phyloP scores from a whole-genome alignment of 2,888 invertebrate genomes.

The Cremastobaeus sp. region DNA sequence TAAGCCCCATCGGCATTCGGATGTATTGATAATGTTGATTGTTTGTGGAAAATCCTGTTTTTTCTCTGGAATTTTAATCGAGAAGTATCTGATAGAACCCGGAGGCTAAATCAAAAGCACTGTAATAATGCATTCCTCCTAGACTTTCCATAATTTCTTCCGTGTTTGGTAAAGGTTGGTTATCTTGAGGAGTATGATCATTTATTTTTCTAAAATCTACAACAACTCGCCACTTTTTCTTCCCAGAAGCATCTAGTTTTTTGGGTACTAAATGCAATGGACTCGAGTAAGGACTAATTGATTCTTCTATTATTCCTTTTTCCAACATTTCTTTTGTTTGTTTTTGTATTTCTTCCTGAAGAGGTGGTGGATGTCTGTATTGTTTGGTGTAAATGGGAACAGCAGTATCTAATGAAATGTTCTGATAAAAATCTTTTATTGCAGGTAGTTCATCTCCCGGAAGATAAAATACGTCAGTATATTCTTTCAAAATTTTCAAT shows the following conservation, averaged over 20 bases:
- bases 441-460: conserved; percentile 4
- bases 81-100: not conserved
- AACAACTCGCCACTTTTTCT: not conserved
- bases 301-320: conserved; percentile 1
- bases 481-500: not conserved
- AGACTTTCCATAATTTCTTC: too few relatives aligned
- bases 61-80: not conserved
- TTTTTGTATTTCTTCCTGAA: too few relatives aligned
- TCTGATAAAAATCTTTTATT: not conserved
- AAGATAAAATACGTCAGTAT: not conserved
- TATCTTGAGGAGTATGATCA: too few relatives aligned
- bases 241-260: not conserved
- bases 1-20: conserved; percentile 3
- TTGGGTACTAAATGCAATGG: not conserved
- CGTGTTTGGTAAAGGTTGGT: too few relatives aligned
- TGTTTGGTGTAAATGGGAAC: conserved; percentile 2
- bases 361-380: not conserved
- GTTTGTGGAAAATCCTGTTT: not conserved
- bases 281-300: not conserved
- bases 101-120: too few relatives aligned
- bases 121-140: not conserved
- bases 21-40: not conserved
- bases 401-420: conserved; percentile 3
- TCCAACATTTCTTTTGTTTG: conserved; percentile 1
- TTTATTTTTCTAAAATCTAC: too few relatives aligned